phyloP scores from a whole-genome alignment of 1,140 invertebrate species.

The Helicoverpa armigera region DNA sequence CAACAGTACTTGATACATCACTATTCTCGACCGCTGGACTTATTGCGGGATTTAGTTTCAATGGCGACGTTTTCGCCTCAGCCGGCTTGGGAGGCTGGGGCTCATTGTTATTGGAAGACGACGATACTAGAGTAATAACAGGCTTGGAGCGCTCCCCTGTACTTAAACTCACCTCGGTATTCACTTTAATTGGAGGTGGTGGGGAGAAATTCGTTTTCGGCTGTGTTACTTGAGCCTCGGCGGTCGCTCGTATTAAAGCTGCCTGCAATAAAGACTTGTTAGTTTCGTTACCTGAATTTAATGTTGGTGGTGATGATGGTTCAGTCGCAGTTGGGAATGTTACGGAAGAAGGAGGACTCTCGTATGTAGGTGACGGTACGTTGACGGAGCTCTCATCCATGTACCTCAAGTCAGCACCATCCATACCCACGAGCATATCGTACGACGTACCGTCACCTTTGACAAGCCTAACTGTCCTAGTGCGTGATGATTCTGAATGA shows the following conservation, averaged over 20 bases:
- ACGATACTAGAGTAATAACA: constrained; percentile 87
- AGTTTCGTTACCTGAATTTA: constrained; percentile 78
- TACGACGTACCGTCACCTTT: constrained; percentile 88
- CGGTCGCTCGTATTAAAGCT: constrained; percentile 90
- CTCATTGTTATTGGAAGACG: constrained; percentile 83
- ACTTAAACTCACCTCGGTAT: constrained; percentile 90
- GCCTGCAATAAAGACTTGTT: constrained; percentile 89
- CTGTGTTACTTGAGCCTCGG: constrained; percentile 82
- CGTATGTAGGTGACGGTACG: constrained; percentile 91
- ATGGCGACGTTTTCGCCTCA: constrained; percentile 70
- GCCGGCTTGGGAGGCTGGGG: constrained; percentile 64
- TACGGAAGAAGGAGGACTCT: constrained; percentile 91
- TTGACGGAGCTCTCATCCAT: constrained; percentile 97
- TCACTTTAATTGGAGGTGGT: constrained; percentile 88
- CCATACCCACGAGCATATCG: constrained; percentile 92
- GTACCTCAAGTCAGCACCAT: constrained; percentile 93
- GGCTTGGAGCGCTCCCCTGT: constrained; percentile 86
- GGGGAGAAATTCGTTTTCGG: constrained; percentile 79
- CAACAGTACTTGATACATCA: constrained; percentile 77
- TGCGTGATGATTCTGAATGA: constrained; percentile 87
- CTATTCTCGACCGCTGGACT: constrained; percentile 85
- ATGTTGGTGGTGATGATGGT: constrained; percentile 87
- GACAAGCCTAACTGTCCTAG: constrained; percentile 87
- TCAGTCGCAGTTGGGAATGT: constrained; percentile 87
- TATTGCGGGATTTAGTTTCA: constrained; percentile 77